These are phyloP conservation scores for Microcebus murinus DNA, from an alignment of 2,113 vertebrate genomes.

Conservation along the genomic window DNA sequence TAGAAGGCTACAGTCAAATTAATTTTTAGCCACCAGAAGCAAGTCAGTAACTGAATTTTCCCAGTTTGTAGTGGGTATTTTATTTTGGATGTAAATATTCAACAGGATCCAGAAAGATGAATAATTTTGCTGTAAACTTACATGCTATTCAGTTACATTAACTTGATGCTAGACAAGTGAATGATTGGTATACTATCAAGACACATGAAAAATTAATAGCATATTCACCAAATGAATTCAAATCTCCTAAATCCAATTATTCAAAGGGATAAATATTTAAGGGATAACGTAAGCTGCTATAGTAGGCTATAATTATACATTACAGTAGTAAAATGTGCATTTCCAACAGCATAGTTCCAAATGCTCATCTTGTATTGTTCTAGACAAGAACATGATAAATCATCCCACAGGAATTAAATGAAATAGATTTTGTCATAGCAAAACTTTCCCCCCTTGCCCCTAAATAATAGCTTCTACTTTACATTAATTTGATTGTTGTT, in stretches of 20 bases:
- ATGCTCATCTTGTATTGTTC: slow-evolving; percentile 53
- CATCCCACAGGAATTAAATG: slow-evolving; percentile 48
- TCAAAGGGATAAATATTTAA: slow-evolving; percentile 79
- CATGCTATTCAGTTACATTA: slow-evolving; percentile 38
- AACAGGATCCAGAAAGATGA: slow-evolving; percentile 42
- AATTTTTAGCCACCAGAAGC: slow-evolving; percentile 60
- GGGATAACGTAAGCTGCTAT: slow-evolving; percentile 52
- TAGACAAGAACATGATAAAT: slow-evolving; percentile 59
- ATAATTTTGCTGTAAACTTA: slow-evolving; percentile 59
- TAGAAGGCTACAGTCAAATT: slow-evolving; percentile 63
- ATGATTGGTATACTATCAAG: slow-evolving; percentile 56
- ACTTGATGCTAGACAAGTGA: slow-evolving; percentile 58
- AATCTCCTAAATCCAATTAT: slow-evolving; percentile 74
- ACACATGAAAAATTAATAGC: slow-evolving; percentile 75
- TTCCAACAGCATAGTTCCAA: slow-evolving; percentile 49
- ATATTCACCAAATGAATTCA: slow-evolving; percentile 71
- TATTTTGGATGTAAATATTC: slow-evolving; percentile 62
- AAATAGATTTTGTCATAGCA: slow-evolving; percentile 58
- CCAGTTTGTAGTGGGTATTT: slow-evolving; percentile 29
- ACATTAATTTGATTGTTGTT: slow-evolving; percentile 50
- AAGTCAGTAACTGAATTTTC: slow-evolving; percentile 47
- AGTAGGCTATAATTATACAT: slow-evolving; percentile 71
- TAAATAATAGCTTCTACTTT: slow-evolving; percentile 57
- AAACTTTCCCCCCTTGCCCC: slow-evolving; percentile 22
- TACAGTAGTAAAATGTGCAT: slow-evolving; percentile 36